phyloP scores from a whole-genome alignment of 2,888 invertebrate genomes.

The Rhorus exstirpatorius region DNA sequence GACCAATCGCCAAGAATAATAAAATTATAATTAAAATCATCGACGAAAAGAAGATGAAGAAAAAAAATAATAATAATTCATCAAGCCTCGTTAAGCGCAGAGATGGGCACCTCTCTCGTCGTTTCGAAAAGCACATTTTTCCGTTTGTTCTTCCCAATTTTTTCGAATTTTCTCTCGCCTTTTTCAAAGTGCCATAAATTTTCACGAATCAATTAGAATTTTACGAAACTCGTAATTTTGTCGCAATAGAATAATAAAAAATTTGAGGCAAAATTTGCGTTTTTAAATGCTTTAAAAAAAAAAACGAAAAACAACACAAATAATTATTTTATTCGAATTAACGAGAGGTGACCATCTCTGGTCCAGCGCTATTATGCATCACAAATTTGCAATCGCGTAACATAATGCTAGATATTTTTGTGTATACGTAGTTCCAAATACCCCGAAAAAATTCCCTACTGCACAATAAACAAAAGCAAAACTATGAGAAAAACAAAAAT shows the following conservation, averaged over 20 bases:
- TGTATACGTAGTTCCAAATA: conserved; percentile 6
- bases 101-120: neutral
- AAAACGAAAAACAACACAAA: neutral
- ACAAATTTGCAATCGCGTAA: conserved; percentile 46
- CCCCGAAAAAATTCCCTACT: conserved; percentile 3
- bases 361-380: conserved; percentile 47
- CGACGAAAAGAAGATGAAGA: neutral
- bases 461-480: conserved; percentile 22
- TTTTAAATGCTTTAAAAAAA: too few relatives aligned
- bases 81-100: conserved; percentile 43
- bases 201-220: too few relatives aligned
- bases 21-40: conserved; percentile 1
- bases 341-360: neutral
- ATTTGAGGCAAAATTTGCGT: too few relatives aligned
- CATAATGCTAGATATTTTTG: conserved; percentile 44
- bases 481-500: conserved; percentile 31
- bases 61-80: conserved; percentile 13
- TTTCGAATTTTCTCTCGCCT: neutral
- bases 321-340: neutral
- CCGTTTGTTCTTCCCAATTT: neutral
- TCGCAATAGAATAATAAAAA: too few relatives aligned
- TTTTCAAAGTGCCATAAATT: too few relatives aligned
- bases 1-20: conserved; percentile 14
- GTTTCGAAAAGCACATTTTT: neutral
- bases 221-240: too few relatives aligned